Evolutionary conservation across 2,888 invertebrate genomes (phyloP).

Genomic region (Psylliodes chrysocephalus): DNA sequence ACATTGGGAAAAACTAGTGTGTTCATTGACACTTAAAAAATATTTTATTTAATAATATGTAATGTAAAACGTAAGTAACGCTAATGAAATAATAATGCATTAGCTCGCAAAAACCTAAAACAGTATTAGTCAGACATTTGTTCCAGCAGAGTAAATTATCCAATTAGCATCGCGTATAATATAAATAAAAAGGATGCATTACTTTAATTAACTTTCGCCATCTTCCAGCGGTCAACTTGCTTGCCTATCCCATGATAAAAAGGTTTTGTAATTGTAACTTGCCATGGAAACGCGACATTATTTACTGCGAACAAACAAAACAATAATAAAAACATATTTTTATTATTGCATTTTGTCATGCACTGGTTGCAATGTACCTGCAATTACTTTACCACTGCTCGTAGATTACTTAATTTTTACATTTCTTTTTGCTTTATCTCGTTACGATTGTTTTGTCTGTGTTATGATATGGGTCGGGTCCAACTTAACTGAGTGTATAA

Average conservation of each 20-base stretch:
- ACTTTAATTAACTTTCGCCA: conserved; percentile 17
- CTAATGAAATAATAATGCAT: too few relatives aligned
- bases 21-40: too few relatives aligned
- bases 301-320: conserved; percentile 5
- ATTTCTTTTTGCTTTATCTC: background rate
- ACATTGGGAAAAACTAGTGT: too few relatives aligned
- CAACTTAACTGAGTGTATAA: background rate
- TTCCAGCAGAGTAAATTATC: conserved; percentile 2
- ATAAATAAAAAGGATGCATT: conserved; percentile 2
- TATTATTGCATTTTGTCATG: conserved; percentile 26
- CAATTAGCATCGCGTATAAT: background rate
- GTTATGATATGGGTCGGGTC: too few relatives aligned
- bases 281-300: conserved; percentile 21
- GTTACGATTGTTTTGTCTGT: too few relatives aligned
- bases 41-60: too few relatives aligned
- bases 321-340: conserved; percentile 18
- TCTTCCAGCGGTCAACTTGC: background rate
- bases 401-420: conserved; percentile 13
- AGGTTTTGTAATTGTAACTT: background rate
- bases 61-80: too few relatives aligned
- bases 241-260: conserved; percentile 13
- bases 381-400: conserved; percentile 5
- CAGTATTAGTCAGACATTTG: background rate
- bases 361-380: conserved; percentile 8
- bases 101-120: background rate